phyloP scores from a whole-genome alignment of 2,797 vertebrate species.

The Odontamblyopus lacepedii region DNA sequence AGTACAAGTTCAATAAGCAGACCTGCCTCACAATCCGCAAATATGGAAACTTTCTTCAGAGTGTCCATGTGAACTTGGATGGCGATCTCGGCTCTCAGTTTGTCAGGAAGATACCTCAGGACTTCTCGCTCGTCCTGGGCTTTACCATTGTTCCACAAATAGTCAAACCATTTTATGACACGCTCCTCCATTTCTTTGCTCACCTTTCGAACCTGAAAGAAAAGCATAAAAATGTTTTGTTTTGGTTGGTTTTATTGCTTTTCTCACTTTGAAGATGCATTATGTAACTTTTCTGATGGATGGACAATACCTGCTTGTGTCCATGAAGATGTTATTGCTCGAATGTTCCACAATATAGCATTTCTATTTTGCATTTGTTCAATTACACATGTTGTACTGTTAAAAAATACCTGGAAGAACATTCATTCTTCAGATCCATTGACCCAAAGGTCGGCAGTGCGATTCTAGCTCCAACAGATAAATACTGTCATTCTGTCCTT shows the following conservation, averaged over 20 bases:
- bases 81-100: conserved; percentile 93
- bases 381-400: too few relatives aligned
- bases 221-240: background rate
- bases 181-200: conserved; percentile 92
- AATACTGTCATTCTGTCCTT: too few relatives aligned
- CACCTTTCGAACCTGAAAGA: conserved; percentile 85
- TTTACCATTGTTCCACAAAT: conserved; percentile 95
- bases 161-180: conserved; percentile 97
- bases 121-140: conserved; percentile 93
- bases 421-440: too few relatives aligned
- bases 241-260: background rate
- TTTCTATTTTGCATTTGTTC: too few relatives aligned
- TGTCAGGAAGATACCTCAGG: conserved; percentile 92
- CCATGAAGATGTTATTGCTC: too few relatives aligned
- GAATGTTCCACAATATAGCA: too few relatives aligned
- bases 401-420: too few relatives aligned
- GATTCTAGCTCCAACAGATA: too few relatives aligned
- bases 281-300: too few relatives aligned
- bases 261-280: background rate
- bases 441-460: too few relatives aligned
- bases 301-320: too few relatives aligned
- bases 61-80: conserved; percentile 97
- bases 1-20: conserved; percentile 92
- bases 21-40: conserved; percentile 95
- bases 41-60: conserved; percentile 93